Evolutionary conservation across 2,888 invertebrate species (phyloP), one percentile per base, ranked within the genome.

Genomic region (Trachelus troglodyta): DNA sequence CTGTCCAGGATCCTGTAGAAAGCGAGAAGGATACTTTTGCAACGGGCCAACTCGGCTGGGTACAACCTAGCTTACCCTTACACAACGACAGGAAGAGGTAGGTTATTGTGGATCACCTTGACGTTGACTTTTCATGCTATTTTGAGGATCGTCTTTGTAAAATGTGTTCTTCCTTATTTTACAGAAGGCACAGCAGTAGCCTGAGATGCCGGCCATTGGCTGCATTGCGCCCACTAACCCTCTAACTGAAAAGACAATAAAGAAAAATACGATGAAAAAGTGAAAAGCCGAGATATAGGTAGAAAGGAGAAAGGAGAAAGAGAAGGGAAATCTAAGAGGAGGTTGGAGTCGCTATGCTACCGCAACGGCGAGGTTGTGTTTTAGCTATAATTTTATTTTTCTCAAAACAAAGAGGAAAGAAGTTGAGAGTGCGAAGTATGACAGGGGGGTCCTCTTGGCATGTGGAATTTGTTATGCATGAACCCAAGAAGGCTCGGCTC

Each of bases 401-500:
- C 71, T 33, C 71, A 71, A 71, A 71, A 30, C 31, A 11, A 3
- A 71, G 78, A 76, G 23, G 34, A 37, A 75, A 15, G 35, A 74
- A 76, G 73, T 75, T 40, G 78, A 79, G 56, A 69, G 75, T 73
- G 78, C 78, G 80, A 82, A 77, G 80, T 81, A 79, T 80, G 82
- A 87, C 85, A 84, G 88, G 80, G 84, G 89, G 89, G 88, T 89
- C 90, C 89, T 90, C 91, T 91, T 91, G 91, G 91, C 91, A 91
- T 91, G 91, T 91, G 91, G 91, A 91, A 91, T 91, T 91, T 91
- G 91, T 91, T 91, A 91, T 91, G 91, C 91, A 91, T 91, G 91
- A 89, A 91, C 86, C 90, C 91, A 91, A 91, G 90, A 90, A 85
- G 91, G 90, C 86, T 84, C 82, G 85, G 87, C 86, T 87, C 87